A percentile compares a stretch with the other conserved stretches of the same genome.
Conservation (phyloP, 2,888 invertebrate species). For the Limnephilus marmoratus region DNA sequence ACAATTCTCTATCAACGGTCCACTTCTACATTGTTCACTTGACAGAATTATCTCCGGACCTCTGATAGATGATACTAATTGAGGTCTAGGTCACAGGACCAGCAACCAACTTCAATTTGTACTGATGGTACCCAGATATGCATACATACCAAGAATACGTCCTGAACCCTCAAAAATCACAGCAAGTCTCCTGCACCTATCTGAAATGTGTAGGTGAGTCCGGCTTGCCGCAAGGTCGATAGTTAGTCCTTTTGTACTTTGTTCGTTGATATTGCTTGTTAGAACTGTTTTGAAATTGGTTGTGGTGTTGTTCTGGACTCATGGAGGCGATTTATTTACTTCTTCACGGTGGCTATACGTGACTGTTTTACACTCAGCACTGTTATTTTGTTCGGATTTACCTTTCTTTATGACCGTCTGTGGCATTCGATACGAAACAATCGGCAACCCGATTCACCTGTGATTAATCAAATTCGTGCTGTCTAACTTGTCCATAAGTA, state of each 20-base stretch:
- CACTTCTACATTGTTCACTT: slow-evolving; percentile 5
- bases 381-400: slow-evolving; percentile 30
- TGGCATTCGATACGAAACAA: slow-evolving; percentile 34
- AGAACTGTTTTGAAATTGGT: not conserved
- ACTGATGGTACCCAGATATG: slow-evolving; percentile 33
- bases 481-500: not conserved
- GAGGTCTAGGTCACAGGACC: slow-evolving; percentile 39
- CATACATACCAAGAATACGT: slow-evolving; percentile 8
- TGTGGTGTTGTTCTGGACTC: not conserved
- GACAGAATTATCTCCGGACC: slow-evolving; percentile 36
- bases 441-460: slow-evolving; percentile 11
- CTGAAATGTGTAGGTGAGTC: not conserved
- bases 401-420: slow-evolving; percentile 25
- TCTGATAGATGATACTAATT: slow-evolving; percentile 48
- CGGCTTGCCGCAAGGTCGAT: not conserved
- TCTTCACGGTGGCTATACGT: slow-evolving; percentile 53
- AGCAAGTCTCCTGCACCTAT: not conserved
- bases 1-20: slow-evolving; percentile 21
- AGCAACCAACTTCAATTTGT: slow-evolving; percentile 41
- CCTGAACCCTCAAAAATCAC: not conserved
- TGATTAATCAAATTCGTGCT: slow-evolving; percentile 41
- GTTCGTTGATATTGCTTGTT: not conserved
- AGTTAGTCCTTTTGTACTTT: not conserved
- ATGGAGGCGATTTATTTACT: slow-evolving; percentile 21
- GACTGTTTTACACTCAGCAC: slow-evolving; percentile 47